Conservation (phyloP, 2,888 invertebrate species). For the Campoplex nolae region DNA sequence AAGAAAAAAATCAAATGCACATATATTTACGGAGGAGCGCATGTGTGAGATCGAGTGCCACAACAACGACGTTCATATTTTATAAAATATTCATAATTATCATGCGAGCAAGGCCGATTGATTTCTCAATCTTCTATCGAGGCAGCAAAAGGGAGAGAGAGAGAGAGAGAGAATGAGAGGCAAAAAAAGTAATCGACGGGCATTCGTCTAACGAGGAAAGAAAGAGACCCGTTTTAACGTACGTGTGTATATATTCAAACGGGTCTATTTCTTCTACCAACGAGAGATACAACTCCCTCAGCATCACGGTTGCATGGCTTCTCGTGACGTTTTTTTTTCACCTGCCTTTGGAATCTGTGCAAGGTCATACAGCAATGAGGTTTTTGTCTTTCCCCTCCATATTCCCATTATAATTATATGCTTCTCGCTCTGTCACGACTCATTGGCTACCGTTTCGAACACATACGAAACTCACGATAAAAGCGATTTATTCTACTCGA, state of each 20-base stretch:
- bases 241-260: not conserved
- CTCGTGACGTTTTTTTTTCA: slow-evolving; percentile 23
- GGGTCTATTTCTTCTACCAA: slow-evolving; percentile 19
- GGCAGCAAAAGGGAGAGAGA: not conserved
- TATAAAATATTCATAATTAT: slow-evolving; percentile 84
- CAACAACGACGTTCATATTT: slow-evolving; percentile 80
- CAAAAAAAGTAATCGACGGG: not conserved
- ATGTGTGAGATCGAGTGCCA: slow-evolving; percentile 55
- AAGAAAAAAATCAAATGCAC: not conserved
- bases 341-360: slow-evolving; percentile 61
- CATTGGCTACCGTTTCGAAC: not conserved
- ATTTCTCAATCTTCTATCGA: slow-evolving; percentile 79
- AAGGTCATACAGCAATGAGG: slow-evolving; percentile 53
- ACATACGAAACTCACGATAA: too few relatives aligned
- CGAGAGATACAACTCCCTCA: not conserved
- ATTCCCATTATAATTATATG: slow-evolving; percentile 4
- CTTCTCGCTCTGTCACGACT: not conserved
- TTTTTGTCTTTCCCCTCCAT: slow-evolving; percentile 22
- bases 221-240: slow-evolving; percentile 20
- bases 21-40: slow-evolving; percentile 30
- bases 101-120: slow-evolving; percentile 81
- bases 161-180: not conserved
- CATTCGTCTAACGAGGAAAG: slow-evolving; percentile 39
- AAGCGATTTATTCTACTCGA: not conserved
- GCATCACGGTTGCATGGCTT: not conserved